phyloP scores from a whole-genome alignment of 1,140 invertebrate genomes.

The Lepidurus packardi region DNA sequence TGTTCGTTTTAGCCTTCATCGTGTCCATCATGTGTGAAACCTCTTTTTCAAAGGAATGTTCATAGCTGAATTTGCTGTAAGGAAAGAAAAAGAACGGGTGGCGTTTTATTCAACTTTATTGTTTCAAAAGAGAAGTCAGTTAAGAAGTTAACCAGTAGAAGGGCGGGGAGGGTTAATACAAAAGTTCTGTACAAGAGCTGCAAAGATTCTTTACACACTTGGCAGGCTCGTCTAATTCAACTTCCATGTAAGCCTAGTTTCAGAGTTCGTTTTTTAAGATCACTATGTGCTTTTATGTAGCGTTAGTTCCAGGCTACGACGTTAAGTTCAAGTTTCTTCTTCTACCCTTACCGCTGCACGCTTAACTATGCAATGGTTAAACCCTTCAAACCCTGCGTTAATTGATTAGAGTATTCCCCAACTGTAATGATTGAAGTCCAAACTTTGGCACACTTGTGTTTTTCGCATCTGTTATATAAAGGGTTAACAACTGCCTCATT shows the following conservation, averaged over 20 bases:
- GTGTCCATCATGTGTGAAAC: not conserved
- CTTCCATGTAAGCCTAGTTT: not conserved
- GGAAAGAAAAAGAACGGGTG: not conserved
- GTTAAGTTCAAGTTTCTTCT: not conserved
- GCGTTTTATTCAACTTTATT: constrained; percentile 15
- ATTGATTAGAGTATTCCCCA: not conserved
- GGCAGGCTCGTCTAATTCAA: constrained; percentile 7
- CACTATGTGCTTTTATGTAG: constrained; percentile 11
- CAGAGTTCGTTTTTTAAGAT: not conserved
- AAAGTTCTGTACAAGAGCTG: constrained; percentile 21
- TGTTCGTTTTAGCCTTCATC: constrained; percentile 2
- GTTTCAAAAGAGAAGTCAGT: constrained; percentile 19
- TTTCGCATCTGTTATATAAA: not conserved
- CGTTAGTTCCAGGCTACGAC: not conserved
- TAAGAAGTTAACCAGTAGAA: constrained; percentile 11
- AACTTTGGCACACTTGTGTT: not conserved
- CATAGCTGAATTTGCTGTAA: not conserved
- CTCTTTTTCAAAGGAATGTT: not conserved
- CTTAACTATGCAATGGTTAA: constrained; percentile 6
- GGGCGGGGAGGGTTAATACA: constrained; percentile 17
- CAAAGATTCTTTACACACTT: constrained; percentile 8
- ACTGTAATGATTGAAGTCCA: constrained; percentile 18
- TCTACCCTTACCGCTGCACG: not conserved
- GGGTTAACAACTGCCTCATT: constrained; percentile 4
- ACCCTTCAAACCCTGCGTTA: constrained; percentile 15